A percentile compares a stretch with the other conserved stretches of the same genome.
Evolutionary conservation across 2,888 invertebrate species (phyloP).

Genomic region (Eremobia ochroleuca): DNA sequence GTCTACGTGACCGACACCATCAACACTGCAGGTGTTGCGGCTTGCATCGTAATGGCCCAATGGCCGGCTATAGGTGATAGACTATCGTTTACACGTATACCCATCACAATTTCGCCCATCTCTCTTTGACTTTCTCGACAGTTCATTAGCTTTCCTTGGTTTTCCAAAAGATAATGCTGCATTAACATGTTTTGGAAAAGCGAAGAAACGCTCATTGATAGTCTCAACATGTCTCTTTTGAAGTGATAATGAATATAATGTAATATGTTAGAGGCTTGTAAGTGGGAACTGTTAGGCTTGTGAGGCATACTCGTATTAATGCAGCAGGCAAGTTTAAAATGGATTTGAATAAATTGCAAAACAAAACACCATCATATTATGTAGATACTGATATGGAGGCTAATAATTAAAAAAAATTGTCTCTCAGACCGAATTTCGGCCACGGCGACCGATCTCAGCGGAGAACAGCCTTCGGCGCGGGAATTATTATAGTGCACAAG

Average conservation of each 20-base stretch:
- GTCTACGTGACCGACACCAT: slow-evolving; percentile 32
- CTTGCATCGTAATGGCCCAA: slow-evolving; percentile 51
- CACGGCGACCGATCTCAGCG: too few species aligned
- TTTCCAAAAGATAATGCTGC: slow-evolving; percentile 19
- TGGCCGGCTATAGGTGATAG: slow-evolving; percentile 18
- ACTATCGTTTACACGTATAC: slow-evolving; percentile 24
- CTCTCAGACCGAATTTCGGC: too few species aligned
- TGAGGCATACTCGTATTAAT: too few species aligned
- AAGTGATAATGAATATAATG: not conserved
- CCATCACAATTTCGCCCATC: slow-evolving; percentile 47
- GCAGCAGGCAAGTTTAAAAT: not conserved
- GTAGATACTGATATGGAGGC: too few species aligned
- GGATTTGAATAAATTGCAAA: not conserved
- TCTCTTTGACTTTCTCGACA: slow-evolving; percentile 46
- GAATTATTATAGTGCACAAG: too few species aligned
- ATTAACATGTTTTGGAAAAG: not conserved
- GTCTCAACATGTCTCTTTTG: not conserved
- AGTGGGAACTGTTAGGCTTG: not conserved
- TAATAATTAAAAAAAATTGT: too few species aligned
- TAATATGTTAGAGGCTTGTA: not conserved
- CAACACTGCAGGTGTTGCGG: slow-evolving; percentile 8
- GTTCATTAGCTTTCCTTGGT: slow-evolving; percentile 24
- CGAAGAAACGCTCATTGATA: not conserved
- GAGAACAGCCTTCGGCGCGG: too few species aligned
- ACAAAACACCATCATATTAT: too few species aligned